A percentile compares a stretch with the other conserved stretches of the same genome.
Conservation (phyloP, 2,113 vertebrate species). For the Alligator sinensis region DNA sequence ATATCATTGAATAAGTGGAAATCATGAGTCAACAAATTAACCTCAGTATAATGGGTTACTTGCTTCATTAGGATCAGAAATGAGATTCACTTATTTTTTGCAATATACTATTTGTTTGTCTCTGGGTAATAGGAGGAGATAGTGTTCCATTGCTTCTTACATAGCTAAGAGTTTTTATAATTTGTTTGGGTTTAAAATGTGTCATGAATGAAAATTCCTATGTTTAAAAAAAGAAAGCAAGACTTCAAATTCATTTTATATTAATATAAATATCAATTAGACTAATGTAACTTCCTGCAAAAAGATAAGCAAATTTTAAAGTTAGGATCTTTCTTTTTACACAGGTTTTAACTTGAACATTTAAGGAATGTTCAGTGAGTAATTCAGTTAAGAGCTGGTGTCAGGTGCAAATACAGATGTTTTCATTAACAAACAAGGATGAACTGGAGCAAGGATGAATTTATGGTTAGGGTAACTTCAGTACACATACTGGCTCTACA, state of each 20-base stretch:
- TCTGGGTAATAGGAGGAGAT: conserved; percentile 8
- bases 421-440: background rate
- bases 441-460: background rate
- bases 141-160: conserved; percentile 33
- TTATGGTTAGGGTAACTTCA: background rate
- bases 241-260: background rate
- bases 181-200: conserved; percentile 60
- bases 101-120: conserved; percentile 58
- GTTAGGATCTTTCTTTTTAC: background rate
- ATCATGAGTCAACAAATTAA: conserved; percentile 83
- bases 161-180: conserved; percentile 53
- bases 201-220: conserved; percentile 54
- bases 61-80: conserved; percentile 74
- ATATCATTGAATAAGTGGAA: conserved; percentile 82
- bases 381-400: background rate
- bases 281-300: background rate
- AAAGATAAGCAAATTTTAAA: conserved; percentile 15
- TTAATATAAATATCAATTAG: background rate
- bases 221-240: conserved; percentile 48
- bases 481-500: background rate
- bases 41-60: conserved; percentile 75
- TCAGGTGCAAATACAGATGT: background rate
- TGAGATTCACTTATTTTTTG: conserved; percentile 61
- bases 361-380: background rate
- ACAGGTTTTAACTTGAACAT: background rate